Base-by-base conservation (phyloP, 2,888 invertebrate genomes). In the Nipponacmea schrenckii region DNA sequence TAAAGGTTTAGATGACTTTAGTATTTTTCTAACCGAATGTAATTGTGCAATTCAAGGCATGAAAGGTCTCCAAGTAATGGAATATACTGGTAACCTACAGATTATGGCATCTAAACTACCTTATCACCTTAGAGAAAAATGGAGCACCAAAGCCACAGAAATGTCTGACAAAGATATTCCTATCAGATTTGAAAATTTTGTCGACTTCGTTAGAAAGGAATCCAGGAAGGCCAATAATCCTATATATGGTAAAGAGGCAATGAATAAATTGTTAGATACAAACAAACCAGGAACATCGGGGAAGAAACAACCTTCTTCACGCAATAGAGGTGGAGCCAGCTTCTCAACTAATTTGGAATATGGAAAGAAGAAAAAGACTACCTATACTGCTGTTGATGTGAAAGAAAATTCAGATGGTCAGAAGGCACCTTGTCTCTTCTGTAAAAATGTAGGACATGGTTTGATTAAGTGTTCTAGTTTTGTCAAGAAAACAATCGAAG, bases 181-280 rank as follows among this genome's bases (percentile, higher is more conserved):
- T 50, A 17, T 50, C 17, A 50, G 15, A 17, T 74, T 74, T 56
- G 15, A 50, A n/a, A 20, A 17, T 20, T 20, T 50, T n/a, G 50
- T 50, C 7, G 17, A 17, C 20, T 50, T 50, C 17, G 50, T 50
- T 8, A 50, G 15, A 17, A 50, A 20, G 15, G 50, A 50, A 50
- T 17, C 50, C 17, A 50, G 50, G 20, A 50, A 50, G 17, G 14
- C 50, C 17, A 50, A 50, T 20, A 20, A 50, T 50, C 50, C 10
- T 17, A 17, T 48, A 17, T 50, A n/a, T 50, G 50, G 50, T 8
- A 50, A 50, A 50, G 50, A 50, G 5, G 50, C 50, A n/a, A 50
- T 50, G 7, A 17, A 50, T 15, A 17, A 50, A 20, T n/a, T 20
- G 5, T 50, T 20, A 10, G 20, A 50, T 50, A n/a, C n/a, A n/a